Conservation (phyloP, 1,140 invertebrate genomes). For the Mycetomoellerius zeteki region DNA sequence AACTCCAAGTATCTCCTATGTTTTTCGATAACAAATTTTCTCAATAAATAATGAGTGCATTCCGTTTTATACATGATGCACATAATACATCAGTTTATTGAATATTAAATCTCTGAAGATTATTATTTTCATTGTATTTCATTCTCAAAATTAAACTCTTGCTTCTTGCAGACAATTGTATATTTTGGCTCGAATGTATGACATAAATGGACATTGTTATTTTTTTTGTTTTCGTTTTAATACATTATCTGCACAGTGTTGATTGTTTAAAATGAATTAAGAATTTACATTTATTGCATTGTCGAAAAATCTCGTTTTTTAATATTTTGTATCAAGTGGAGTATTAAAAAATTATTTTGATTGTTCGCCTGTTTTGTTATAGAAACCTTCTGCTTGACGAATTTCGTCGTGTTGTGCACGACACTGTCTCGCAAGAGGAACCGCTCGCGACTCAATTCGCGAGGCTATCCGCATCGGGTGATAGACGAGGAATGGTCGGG, state of each 20-base stretch:
- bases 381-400: conserved; percentile 56
- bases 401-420: conserved; percentile 49
- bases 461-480: conserved; percentile 73
- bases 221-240: background rate
- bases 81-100: too few species aligned
- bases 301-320: background rate
- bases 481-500: conserved; percentile 80
- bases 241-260: background rate
- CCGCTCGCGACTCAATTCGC: conserved; percentile 72
- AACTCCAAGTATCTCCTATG: background rate
- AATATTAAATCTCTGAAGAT: background rate
- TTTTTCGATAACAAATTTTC: background rate
- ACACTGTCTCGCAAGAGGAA: conserved; percentile 41
- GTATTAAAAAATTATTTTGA: background rate
- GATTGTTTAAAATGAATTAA: background rate
- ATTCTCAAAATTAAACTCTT: background rate
- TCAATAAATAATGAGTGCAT: background rate
- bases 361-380: conserved; percentile 20
- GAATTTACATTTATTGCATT: background rate
- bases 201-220: background rate
- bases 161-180: background rate
- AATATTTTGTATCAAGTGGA: background rate
- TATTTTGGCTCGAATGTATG: background rate
- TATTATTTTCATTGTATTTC: background rate
- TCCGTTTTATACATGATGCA: too few species aligned